These are phyloP conservation scores for Griposia aprilina DNA, from an alignment of 2,888 invertebrate genomes.

Conservation along the genomic window DNA sequence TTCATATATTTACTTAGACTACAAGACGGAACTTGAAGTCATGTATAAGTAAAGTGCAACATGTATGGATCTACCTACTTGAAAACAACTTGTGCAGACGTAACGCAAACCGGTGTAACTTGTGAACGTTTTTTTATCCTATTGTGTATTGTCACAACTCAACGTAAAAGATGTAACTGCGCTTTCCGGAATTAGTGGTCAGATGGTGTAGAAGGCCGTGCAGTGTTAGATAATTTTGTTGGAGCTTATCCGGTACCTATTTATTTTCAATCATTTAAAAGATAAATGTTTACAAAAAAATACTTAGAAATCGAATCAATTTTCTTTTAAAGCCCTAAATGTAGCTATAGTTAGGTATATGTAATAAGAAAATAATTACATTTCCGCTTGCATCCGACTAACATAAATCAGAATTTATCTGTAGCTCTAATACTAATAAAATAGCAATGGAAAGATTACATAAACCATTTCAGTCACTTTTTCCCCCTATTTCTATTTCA, in stretches of 20 bases:
- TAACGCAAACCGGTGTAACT: conserved; percentile 55
- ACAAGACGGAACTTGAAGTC: conserved; percentile 47
- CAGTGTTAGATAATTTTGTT: conserved; percentile 6
- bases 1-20: conserved; percentile 12
- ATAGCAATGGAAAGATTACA: not conserved
- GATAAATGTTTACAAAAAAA: not conserved
- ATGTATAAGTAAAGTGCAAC: conserved; percentile 41
- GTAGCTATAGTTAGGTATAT: too few relatives aligned
- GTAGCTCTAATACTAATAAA: not conserved
- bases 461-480: conserved; percentile 2
- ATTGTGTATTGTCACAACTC: conserved; percentile 51
- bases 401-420: not conserved
- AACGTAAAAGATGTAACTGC: conserved; percentile 46
- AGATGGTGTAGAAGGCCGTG: conserved; percentile 55
- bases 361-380: too few relatives aligned
- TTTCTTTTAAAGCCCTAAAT: too few relatives aligned
- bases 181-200: conserved; percentile 64
- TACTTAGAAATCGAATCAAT: not conserved
- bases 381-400: too few relatives aligned
- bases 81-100: conserved; percentile 23
- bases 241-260: conserved; percentile 5
- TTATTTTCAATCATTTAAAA: not conserved
- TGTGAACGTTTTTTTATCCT: conserved; percentile 46
- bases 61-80: conserved; percentile 39
- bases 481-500: conserved; percentile 21